Base-by-base conservation (phyloP, 2,888 invertebrate species). In the Leptopilina drosophilae region DNA sequence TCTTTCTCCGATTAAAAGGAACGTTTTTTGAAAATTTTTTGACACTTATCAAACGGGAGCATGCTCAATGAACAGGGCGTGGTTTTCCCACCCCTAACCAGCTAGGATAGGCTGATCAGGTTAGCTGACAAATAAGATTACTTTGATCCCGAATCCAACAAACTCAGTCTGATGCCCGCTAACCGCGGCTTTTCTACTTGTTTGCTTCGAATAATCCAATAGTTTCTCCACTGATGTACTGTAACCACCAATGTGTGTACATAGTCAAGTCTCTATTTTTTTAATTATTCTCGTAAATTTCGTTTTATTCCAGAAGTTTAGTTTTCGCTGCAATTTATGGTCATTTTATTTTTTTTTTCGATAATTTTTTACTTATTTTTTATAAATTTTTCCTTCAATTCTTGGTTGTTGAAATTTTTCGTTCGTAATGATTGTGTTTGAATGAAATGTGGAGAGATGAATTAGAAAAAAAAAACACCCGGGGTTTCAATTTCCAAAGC, bases 141-240 rank as follows among this genome's bases (percentile, higher is more conserved):
- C 87, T 89, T 87, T 91, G 90, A 91, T 91, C 91, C 91, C 88
- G 91, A 91, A 91, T 91, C 90, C 91, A 89, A 91, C 90, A 91
- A 91, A 91, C 90, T 89, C 82, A 81, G 82, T 84, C 87, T 86
- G 90, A 90, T 90, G 87, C 90, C 91, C 87, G 89, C 89, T 90
- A 91, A 91, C 90, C 90, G 90, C 90, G 82, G 82, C 81, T 83
- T 80, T 86, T 85, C 82, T 83, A 84, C 84, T 84, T 84, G 86
- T 84, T 84, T 84, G 84, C 83, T 82, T 87, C 86, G 88, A 89
- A 90, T 91, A 91, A 91, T 91, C 91, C 91, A 91, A 91, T 91
- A 91, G 90, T 89, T 90, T 85, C 86, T 12, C 83, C 84, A 81
- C 78, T 65, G 82, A 80, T 77, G 81, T 79, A 80, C 42, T 42